phyloP scores from a whole-genome alignment of 2,888 invertebrate genomes.

The Hedychridium roseum region DNA sequence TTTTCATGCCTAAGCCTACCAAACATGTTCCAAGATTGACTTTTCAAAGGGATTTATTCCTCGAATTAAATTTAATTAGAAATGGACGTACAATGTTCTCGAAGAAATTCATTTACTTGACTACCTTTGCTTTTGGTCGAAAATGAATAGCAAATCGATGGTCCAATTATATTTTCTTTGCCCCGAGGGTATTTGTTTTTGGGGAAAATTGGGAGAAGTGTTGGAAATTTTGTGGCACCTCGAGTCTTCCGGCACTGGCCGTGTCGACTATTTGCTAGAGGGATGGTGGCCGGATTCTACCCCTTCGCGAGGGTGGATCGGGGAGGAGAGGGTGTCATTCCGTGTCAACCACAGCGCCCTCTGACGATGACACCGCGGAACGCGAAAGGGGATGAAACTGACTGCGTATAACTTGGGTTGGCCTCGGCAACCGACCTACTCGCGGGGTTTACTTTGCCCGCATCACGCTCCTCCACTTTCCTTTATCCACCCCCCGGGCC shows the following conservation, averaged over 20 bases:
- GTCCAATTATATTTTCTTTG: too few relatives aligned
- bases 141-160: too few relatives aligned
- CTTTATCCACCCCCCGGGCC: slow-evolving; percentile 3
- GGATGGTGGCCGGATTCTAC: slow-evolving; percentile 18
- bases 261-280: slow-evolving; percentile 35
- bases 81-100: too few relatives aligned
- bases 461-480: slow-evolving; percentile 16
- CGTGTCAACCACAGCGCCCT: slow-evolving; percentile 63
- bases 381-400: slow-evolving; percentile 61
- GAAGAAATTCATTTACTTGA: too few relatives aligned
- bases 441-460: slow-evolving; percentile 42
- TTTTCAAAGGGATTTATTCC: too few relatives aligned
- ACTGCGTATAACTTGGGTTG: slow-evolving; percentile 50
- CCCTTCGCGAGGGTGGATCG: slow-evolving; percentile 24
- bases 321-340: slow-evolving; percentile 56
- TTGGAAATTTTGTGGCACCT: slow-evolving; percentile 16
- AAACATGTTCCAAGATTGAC: too few relatives aligned
- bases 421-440: slow-evolving; percentile 43
- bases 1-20: too few relatives aligned
- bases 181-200: too few relatives aligned
- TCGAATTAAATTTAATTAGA: too few relatives aligned
- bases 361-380: slow-evolving; percentile 62
- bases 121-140: too few relatives aligned
- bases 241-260: slow-evolving; percentile 28
- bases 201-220: too few relatives aligned